A percentile compares a stretch with the other conserved stretches of the same genome.
These are phyloP conservation scores for Ictalurus punctatus DNA, from an alignment of 2,113 vertebrate species.

Conservation along the genomic window DNA sequence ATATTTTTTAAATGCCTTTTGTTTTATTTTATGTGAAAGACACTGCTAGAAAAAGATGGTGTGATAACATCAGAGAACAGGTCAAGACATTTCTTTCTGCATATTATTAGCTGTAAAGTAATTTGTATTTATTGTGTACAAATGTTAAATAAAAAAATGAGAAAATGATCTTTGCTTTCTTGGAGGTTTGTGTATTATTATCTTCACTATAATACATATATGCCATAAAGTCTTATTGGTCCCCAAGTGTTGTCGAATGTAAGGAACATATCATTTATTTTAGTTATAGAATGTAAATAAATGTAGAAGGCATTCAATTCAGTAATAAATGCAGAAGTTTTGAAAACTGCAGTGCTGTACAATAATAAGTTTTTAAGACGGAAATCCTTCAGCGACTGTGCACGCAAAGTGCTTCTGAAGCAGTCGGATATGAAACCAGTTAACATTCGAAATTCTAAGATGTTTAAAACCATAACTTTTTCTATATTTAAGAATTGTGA, in stretches of 20 bases:
- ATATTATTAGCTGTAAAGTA: conserved; percentile 96
- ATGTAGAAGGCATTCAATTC: not conserved
- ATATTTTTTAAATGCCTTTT: conserved; percentile 77
- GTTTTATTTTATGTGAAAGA: conserved; percentile 77
- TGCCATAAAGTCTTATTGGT: not conserved
- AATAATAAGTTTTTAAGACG: not conserved
- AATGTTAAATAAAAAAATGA: conserved; percentile 93
- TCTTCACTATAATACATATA: not conserved
- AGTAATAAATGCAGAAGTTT: not conserved
- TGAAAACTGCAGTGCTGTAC: not conserved
- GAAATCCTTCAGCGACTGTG: not conserved
- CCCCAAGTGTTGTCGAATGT: not conserved
- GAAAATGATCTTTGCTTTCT: conserved; percentile 40
- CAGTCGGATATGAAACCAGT: not conserved
- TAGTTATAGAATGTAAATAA: not conserved
- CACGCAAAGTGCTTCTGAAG: not conserved
- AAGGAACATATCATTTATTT: not conserved
- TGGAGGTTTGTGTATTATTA: not conserved
- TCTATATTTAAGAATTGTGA: not conserved
- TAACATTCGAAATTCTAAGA: not conserved
- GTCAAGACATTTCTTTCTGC: conserved; percentile 82
- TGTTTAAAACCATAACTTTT: not conserved
- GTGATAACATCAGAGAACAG: conserved; percentile 74
- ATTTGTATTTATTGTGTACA: conserved; percentile 99
- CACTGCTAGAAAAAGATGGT: conserved; percentile 77